Base-by-base conservation (phyloP, 2,113 vertebrate species). In the Thalassoma bifasciatum region DNA sequence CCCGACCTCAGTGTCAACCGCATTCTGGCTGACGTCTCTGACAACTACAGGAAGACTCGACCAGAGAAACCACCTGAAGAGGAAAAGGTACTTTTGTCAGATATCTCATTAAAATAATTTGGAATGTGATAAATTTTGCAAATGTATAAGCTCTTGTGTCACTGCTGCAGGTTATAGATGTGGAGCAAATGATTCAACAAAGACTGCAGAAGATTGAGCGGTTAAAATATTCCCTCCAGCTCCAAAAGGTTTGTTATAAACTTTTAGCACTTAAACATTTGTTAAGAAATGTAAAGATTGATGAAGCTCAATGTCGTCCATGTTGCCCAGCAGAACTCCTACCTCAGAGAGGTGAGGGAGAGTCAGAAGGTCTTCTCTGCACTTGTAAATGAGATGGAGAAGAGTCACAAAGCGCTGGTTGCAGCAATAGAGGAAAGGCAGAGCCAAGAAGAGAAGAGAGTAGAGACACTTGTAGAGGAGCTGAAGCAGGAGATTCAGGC, bases 281-380 rank as follows among this genome's bases (percentile, higher is more conserved):
- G 2, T 11, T 36, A 13, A 24, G 16, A n/a, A 4, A 19, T 42
- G 9, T 37, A 14, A 49, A 21, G 1, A 0, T 13, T 19, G n/a
- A n/a, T 74, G 10, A 75, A 44, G 59, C 6, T 61, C 66, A 47
- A 66, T 30, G 4, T 19, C 24, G n/a, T n/a, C 44, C 19, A 17
- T 72, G 24, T 17, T 50, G 54, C 84, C 69, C 59, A 38, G 58
- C 79, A 94, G 94, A 93, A 47, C 80, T 92, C 91, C 10, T 93
- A 92, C 81, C 88, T 90, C 9, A 85, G 88, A 44, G 93, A 94
- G 82, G 92, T 94, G 40, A 86, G 91, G 46, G 93, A 94, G 57
- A 94, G 93, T 66, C 91, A 93, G 60, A 91, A 84, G 69, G 86
- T 93, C 38, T 94, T 94, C 46, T 93, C 92, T 1, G 83, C 66